Evolutionary conservation across 2,113 vertebrate species (phyloP).

Genomic region (Gallinago media): DNA sequence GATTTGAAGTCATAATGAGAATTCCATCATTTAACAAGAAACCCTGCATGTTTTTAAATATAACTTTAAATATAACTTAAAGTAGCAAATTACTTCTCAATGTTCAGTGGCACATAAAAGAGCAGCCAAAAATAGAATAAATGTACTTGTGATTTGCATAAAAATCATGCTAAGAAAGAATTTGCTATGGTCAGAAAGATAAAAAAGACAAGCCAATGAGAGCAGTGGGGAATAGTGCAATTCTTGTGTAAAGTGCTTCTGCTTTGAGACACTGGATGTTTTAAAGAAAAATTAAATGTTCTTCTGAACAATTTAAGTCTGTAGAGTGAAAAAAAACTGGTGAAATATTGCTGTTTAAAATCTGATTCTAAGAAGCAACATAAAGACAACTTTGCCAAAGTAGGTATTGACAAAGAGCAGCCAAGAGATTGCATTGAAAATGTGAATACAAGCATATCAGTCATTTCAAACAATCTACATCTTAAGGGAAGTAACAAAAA

Average conservation of each 20-base stretch:
- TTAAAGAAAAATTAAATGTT: not conserved
- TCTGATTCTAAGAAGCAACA: not conserved
- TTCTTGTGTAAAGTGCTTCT: not conserved
- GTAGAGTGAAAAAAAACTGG: not conserved
- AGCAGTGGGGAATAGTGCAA: not conserved
- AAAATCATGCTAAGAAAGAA: not conserved
- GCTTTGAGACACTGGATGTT: not conserved
- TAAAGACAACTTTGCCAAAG: not conserved
- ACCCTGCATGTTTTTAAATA: not conserved
- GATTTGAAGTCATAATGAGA: conserved; percentile 4
- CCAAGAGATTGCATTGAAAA: not conserved
- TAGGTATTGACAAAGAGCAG: not conserved
- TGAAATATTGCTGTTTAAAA: not conserved
- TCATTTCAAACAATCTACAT: not conserved
- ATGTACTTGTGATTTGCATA: not conserved
- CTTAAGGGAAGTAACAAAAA: not conserved
- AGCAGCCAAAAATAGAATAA: conserved; percentile 2
- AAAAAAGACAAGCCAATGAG: not conserved
- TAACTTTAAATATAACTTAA: not conserved
- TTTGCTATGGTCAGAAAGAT: not conserved
- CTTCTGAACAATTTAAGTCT: not conserved
- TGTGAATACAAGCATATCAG: not conserved
- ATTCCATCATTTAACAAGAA: not conserved
- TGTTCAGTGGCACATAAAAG: not conserved
- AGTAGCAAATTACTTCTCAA: not conserved